Percentiles rank a stretch among this genome's conserved stretches.
phyloP scores from a whole-genome alignment of 2,113 vertebrate species.

The Halcyon malimbica region DNA sequence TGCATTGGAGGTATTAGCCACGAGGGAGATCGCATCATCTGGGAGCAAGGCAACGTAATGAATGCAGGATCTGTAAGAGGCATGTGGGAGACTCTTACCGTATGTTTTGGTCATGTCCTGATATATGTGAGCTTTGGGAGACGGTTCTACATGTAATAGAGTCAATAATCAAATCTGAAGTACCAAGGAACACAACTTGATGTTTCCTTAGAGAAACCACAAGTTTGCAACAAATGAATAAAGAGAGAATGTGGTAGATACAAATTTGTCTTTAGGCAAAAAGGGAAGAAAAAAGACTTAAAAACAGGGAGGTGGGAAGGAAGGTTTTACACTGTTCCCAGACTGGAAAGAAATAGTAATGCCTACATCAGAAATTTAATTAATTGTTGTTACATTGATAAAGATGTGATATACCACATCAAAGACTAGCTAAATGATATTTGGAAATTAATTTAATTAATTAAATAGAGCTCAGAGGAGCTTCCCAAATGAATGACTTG shows the following conservation, averaged over 20 bases:
- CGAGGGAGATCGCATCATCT: conserved; percentile 2
- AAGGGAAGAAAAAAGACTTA: background rate
- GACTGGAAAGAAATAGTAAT: conserved; percentile 7
- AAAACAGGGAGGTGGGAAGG: rapidly evolving
- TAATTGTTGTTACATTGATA: conserved; percentile 64
- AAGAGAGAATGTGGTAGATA: conserved; percentile 4
- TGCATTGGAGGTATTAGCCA: background rate
- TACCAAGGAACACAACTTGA: conserved; percentile 46
- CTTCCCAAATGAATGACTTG: conserved; percentile 49
- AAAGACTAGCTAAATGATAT: conserved; percentile 49
- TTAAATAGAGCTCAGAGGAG: conserved; percentile 47
- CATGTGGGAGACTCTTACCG: background rate
- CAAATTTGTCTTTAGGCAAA: conserved; percentile 58
- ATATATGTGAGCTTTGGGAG: conserved; percentile 41
- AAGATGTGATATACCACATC: conserved; percentile 62
- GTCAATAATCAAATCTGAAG: conserved; percentile 61
- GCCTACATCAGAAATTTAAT: conserved; percentile 41
- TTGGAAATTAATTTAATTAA: conserved; percentile 64
- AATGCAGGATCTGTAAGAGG: background rate
- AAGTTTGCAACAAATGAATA: conserved; percentile 43
- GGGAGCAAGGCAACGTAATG: conserved; percentile 23
- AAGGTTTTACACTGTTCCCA: background rate
- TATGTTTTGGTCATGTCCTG: conserved; percentile 40
- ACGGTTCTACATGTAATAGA: conserved; percentile 1
- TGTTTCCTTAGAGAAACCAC: conserved; percentile 50